Base-by-base conservation (phyloP, 1,140 invertebrate genomes). In the Pseudomyrmex flavicornis region DNA sequence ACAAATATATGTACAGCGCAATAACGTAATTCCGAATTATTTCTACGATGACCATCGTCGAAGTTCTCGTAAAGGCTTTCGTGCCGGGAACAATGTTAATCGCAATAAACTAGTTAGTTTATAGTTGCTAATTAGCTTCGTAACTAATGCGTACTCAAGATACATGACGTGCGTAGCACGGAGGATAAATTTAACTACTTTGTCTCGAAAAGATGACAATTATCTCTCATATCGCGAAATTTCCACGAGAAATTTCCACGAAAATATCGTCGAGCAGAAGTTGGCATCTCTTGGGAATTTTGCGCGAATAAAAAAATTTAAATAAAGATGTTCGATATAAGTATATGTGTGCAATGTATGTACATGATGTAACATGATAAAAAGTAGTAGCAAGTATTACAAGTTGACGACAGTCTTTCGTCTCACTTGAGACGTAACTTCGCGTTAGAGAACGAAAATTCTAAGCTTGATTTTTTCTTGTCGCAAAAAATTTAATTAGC, bases 71-170 rank as follows among this genome's bases (percentile, higher is more conserved):
- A 56, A 77, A 66, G 54, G 13, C 15, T 79, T 9, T 4, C 2
- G 13, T 2, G 20, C 46, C 2, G 17, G 7, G 65, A 2, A 56
- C 1, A 50, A 63, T 15, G 9, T 26, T 54, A 84, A 80, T 87
- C 46, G 58, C n/a, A 22, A 69, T 75, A 77, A 87, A 22, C 48
- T 44, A 79, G 50, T 87, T 87, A 84, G 35, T 46, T 58, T 22
- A 63, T 10, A 46, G 17, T 52, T 70, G 54, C 20, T 80, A 80
- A 72, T 72, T 58, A 8, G 22, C 22, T 72, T 20, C 4, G 22
- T 44, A 2, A 5, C 1, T 46, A 59, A 72, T 50, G 10, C 2
- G 20, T 35, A 52, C 13, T 12, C 12, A 52, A 68, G 48, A 77
- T 35, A 46, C 12, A 20, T 54, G 52, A 26, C 22, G 35, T 68